These are phyloP conservation scores for Drosophila aff. DNA, from an alignment of 1,140 invertebrate genomes.

Conservation along the genomic window DNA sequence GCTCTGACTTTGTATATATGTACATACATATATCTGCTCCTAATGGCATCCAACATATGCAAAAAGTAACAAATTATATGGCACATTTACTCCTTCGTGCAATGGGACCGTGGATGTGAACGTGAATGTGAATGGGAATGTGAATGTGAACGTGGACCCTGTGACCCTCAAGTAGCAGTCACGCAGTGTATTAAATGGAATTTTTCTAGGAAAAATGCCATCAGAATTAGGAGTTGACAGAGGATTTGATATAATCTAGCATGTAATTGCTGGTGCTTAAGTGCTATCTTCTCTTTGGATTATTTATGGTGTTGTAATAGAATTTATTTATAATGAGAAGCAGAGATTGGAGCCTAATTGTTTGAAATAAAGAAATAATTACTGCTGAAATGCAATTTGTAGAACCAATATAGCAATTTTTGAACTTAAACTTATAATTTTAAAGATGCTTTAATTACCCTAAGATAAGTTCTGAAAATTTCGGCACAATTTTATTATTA, in stretches of 20 bases:
- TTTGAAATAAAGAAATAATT: background rate
- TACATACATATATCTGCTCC: background rate
- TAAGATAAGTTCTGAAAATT: background rate
- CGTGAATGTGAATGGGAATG: background rate
- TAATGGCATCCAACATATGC: conserved; percentile 59
- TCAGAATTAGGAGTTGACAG: conserved; percentile 6
- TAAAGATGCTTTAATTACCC: background rate
- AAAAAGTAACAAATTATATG: conserved; percentile 53
- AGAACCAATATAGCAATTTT: background rate
- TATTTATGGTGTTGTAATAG: conserved; percentile 2
- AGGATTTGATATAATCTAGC: conserved; percentile 13
- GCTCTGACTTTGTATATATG: background rate
- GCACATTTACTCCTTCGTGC: conserved; percentile 49
- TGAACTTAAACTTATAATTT: background rate
- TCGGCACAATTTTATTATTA: background rate
- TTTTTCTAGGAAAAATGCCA: background rate
- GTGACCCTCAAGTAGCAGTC: conserved; percentile 9
- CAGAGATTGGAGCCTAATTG: background rate
- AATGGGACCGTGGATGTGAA: conserved; percentile 14
- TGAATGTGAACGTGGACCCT: conserved; percentile 6
- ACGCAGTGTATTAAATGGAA: conserved; percentile 7
- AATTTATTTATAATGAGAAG: conserved; percentile 1
- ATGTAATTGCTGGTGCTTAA: conserved; percentile 30
- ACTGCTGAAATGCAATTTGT: background rate
- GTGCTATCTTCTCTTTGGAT: background rate